phyloP scores from a whole-genome alignment of 2,888 invertebrate genomes.

The Drosophila eohydei region DNA sequence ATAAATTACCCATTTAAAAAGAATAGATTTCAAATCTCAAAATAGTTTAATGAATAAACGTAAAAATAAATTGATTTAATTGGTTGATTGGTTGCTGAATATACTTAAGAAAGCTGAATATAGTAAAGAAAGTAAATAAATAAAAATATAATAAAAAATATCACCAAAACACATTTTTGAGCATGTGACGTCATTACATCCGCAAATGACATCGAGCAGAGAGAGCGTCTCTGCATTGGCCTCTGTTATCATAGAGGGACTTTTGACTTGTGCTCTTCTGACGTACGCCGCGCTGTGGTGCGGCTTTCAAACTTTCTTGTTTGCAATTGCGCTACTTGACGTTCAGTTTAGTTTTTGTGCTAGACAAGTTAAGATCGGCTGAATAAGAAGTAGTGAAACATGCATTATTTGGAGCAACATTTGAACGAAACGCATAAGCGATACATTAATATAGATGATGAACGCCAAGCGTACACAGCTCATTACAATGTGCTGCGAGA shows the following conservation, averaged over 20 bases:
- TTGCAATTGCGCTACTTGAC: background rate
- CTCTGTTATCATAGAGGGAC: background rate
- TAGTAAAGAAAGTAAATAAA: too few relatives aligned
- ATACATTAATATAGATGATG: constrained; percentile 45
- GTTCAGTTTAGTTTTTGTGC: constrained; percentile 6
- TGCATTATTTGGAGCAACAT: background rate
- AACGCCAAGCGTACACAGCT: constrained; percentile 22
- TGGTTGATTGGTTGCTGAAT: too few relatives aligned
- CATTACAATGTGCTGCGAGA: constrained; percentile 50
- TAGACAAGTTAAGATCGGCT: background rate
- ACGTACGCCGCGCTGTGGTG: too few relatives aligned
- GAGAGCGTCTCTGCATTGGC: background rate
- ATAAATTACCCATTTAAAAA: too few relatives aligned
- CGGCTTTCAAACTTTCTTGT: background rate
- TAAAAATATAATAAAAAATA: too few relatives aligned
- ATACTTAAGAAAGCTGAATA: too few relatives aligned
- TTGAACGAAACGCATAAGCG: background rate
- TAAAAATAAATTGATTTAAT: too few relatives aligned
- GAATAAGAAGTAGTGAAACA: background rate
- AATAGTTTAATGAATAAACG: too few relatives aligned
- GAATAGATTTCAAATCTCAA: too few relatives aligned
- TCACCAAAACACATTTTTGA: background rate
- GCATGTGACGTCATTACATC: background rate
- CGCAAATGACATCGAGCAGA: background rate
- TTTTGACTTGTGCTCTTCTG: too few relatives aligned